These are phyloP conservation scores for Melipona bicolor DNA, from an alignment of 2,888 invertebrate genomes.

Conservation along the genomic window DNA sequence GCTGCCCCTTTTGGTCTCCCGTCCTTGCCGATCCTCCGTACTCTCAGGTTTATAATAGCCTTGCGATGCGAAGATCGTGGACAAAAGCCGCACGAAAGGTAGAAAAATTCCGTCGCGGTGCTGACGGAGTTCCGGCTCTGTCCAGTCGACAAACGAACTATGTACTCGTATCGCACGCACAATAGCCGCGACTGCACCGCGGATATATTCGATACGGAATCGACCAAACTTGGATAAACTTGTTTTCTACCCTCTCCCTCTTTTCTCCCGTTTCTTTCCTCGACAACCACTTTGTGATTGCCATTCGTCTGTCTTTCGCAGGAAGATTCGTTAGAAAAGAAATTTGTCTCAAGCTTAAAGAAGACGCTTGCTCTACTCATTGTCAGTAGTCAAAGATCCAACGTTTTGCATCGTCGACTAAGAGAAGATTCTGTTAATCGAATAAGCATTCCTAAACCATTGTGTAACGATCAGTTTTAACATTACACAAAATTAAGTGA, in stretches of 20 bases:
- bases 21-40: not conserved
- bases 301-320: constrained; percentile 38
- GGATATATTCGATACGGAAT: constrained; percentile 31
- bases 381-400: too few relatives aligned
- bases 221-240: constrained; percentile 17
- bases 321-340: constrained; percentile 52
- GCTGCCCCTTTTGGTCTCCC: not conserved
- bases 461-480: too few relatives aligned
- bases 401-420: too few relatives aligned
- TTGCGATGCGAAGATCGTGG: constrained; percentile 68
- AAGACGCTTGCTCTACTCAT: too few relatives aligned
- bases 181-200: constrained; percentile 44
- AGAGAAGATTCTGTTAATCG: not conserved
- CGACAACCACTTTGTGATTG: not conserved
- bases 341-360: too few relatives aligned
- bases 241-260: constrained; percentile 11
- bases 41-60: constrained; percentile 67
- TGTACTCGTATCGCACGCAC: constrained; percentile 50
- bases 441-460: too few relatives aligned
- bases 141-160: constrained; percentile 45
- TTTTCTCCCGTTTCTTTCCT: not conserved
- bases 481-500: too few relatives aligned
- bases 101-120: constrained; percentile 71
- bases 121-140: constrained; percentile 73
- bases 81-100: constrained; percentile 70